phyloP scores from a whole-genome alignment of 1,140 invertebrate genomes.

The Cyclargus thomasi region DNA sequence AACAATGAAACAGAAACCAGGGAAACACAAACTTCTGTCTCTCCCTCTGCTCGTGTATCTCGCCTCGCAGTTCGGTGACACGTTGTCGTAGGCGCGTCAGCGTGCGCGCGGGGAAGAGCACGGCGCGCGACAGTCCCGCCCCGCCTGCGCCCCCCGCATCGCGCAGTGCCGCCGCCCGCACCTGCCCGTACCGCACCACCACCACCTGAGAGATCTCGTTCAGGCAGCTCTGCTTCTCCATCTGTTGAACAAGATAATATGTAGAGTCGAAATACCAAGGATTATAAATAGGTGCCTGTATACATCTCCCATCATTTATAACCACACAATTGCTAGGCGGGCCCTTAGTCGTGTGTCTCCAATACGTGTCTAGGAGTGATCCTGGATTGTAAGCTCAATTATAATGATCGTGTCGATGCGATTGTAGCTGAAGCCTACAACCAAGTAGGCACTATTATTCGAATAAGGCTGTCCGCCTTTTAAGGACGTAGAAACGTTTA shows the following conservation, averaged over 20 bases:
- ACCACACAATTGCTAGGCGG: no score
- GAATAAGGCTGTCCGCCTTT: no score
- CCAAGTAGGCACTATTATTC: no score
- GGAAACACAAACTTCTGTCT: conserved; percentile 62
- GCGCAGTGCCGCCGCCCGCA: conserved; percentile 48
- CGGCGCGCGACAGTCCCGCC: conserved; percentile 47
- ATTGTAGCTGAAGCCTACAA: no score
- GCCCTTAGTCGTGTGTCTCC: no score
- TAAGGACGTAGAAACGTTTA: no score
- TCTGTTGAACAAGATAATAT: conserved; percentile 40
- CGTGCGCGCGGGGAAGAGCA: conserved; percentile 55
- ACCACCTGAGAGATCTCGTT: conserved; percentile 61
- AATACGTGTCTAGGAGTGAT: no score
- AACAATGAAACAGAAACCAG: no score
- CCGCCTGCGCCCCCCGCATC: conserved; percentile 42
- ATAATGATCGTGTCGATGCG: no score
- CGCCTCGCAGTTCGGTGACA: conserved; percentile 55
- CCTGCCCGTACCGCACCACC: conserved; percentile 56
- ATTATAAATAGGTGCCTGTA: no score
- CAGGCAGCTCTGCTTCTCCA: conserved; percentile 68
- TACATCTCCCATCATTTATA: no score
- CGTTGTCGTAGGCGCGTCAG: conserved; percentile 42
- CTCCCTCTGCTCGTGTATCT: conserved; percentile 56
- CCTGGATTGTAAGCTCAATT: no score
- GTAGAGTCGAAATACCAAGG: neutral